Evolutionary conservation across 2,113 vertebrate species (phyloP).

Genomic region (Myiopsitta monachus): DNA sequence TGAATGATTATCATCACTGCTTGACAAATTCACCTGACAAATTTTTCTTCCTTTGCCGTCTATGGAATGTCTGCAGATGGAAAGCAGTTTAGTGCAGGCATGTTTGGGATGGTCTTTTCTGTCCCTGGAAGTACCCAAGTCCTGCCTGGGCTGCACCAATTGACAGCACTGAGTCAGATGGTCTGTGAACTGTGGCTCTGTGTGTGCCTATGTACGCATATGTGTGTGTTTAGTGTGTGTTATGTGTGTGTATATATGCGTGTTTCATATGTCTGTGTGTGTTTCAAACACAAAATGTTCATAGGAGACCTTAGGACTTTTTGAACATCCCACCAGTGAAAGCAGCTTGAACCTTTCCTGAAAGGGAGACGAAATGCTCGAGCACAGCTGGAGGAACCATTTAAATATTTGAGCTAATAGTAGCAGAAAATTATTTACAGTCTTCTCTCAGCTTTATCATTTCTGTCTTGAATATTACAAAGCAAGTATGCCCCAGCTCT

Average conservation of each 20-base stretch:
- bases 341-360: neutral
- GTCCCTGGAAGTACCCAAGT: neutral
- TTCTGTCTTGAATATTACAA: neutral
- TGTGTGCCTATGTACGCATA: no score
- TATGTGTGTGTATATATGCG: neutral
- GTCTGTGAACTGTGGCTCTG: neutral
- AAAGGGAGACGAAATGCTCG: neutral
- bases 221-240: neutral
- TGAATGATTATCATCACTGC: slow-evolving; percentile 53
- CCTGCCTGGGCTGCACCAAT: neutral
- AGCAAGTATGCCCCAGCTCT: neutral
- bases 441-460: neutral
- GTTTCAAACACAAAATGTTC: neutral
- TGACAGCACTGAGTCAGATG: neutral
- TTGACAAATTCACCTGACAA: slow-evolving; percentile 55
- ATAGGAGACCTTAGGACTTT: neutral
- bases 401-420: neutral
- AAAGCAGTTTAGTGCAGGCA: neutral
- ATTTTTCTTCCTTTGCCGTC: neutral
- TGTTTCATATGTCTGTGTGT: neutral
- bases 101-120: neutral
- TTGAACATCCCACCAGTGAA: neutral
- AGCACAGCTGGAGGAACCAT: neutral
- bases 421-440: neutral
- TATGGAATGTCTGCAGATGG: neutral